Conservation (phyloP, 2,797 vertebrate genomes). For the Anomalospiza imberbis region DNA sequence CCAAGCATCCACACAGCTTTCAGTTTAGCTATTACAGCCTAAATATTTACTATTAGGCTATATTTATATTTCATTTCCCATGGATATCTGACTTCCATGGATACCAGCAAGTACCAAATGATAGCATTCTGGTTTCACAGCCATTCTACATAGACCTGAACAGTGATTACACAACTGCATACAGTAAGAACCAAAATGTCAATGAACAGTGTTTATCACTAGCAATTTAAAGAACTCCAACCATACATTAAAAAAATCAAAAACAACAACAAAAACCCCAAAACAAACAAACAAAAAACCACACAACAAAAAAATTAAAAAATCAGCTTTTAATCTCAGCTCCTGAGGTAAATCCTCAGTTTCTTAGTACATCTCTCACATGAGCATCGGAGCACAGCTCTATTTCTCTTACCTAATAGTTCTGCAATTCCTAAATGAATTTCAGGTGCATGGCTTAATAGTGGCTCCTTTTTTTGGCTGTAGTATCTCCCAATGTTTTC, state of each 20-base stretch:
- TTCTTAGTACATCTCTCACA: not conserved
- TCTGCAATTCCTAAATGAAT: slow-evolving; percentile 93
- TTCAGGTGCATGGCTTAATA: slow-evolving; percentile 90
- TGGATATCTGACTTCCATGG: not conserved
- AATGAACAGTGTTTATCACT: not conserved
- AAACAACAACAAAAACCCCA: too few species aligned
- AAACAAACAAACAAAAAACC: too few species aligned
- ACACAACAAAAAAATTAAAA: not conserved
- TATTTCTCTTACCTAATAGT: slow-evolving; percentile 82
- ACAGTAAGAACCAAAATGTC: not conserved
- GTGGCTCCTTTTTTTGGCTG: slow-evolving; percentile 79
- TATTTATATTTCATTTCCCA: not conserved
- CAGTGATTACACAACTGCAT: not conserved
- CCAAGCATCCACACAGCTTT: not conserved
- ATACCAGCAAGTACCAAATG: not conserved
- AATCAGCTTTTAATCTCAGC: not conserved
- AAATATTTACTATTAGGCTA: not conserved
- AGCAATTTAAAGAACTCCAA: not conserved
- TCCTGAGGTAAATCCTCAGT: not conserved
- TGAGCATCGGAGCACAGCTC: not conserved
- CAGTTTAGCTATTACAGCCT: not conserved
- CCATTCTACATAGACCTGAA: not conserved
- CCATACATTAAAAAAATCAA: not conserved
- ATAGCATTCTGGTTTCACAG: not conserved
- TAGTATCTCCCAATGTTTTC: slow-evolving; percentile 86